A percentile compares a stretch with the other conserved stretches of the same genome.
Conservation (phyloP, 2,888 invertebrate genomes). For the Apotomis capreana region DNA sequence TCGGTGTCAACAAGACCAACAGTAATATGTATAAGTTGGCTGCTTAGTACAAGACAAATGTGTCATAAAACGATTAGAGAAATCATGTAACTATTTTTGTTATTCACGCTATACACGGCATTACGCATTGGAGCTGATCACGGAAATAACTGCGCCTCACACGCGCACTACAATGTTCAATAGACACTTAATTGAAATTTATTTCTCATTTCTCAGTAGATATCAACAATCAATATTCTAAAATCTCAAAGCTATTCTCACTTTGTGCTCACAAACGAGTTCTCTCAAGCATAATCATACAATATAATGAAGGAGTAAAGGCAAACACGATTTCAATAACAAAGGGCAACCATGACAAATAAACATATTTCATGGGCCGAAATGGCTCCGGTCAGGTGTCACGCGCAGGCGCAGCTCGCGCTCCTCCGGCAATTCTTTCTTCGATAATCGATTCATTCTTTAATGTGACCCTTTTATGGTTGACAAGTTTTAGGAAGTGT, state of each 20-base stretch:
- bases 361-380: slow-evolving; percentile 83
- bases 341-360: slow-evolving; percentile 82
- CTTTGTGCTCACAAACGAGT: slow-evolving; percentile 79
- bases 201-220: slow-evolving; percentile 80
- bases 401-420: slow-evolving; percentile 59
- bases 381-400: slow-evolving; percentile 84
- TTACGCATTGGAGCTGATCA: slow-evolving; percentile 70
- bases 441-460: slow-evolving; percentile 78
- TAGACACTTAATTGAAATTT: slow-evolving; percentile 82
- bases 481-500: slow-evolving; percentile 48
- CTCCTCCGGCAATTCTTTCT: slow-evolving; percentile 62
- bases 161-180: slow-evolving; percentile 69
- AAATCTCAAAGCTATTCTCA: slow-evolving; percentile 78
- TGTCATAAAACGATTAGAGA: slow-evolving; percentile 63
- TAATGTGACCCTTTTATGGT: slow-evolving; percentile 67
- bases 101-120: slow-evolving; percentile 58
- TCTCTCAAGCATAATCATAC: slow-evolving; percentile 79
- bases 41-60: slow-evolving; percentile 45
- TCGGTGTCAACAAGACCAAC: slow-evolving; percentile 36
- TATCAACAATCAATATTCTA: slow-evolving; percentile 83
- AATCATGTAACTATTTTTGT: slow-evolving; percentile 61
- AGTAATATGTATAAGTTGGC: slow-evolving; percentile 25
- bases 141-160: slow-evolving; percentile 67
- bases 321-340: slow-evolving; percentile 84
- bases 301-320: slow-evolving; percentile 83